Evolutionary conservation across 2,113 vertebrate species (phyloP).

Genomic region (Ptilorrhoa leucosticta): DNA sequence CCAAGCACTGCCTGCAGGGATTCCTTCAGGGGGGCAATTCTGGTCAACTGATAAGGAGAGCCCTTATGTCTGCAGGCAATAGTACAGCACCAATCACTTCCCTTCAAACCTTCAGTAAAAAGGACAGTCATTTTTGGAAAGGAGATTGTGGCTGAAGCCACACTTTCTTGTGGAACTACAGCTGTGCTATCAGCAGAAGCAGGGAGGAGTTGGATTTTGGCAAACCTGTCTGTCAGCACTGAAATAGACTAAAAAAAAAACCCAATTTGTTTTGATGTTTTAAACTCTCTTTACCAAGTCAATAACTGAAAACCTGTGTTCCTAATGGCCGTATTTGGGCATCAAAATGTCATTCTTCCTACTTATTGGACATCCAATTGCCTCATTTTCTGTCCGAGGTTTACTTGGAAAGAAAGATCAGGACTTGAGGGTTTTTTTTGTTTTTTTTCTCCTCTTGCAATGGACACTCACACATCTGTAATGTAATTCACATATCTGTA

Average conservation of each 20-base stretch:
- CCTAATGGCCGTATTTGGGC: not conserved
- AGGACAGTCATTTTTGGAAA: not conserved
- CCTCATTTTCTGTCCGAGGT: not conserved
- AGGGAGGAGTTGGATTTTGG: not conserved
- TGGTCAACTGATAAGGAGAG: not conserved
- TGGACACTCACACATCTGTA: not conserved
- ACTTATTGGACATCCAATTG: accelerated
- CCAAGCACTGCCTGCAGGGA: not conserved
- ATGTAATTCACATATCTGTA: not conserved
- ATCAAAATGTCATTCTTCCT: not conserved
- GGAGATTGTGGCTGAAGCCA: not conserved
- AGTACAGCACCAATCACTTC: not conserved
- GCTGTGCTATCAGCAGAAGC: not conserved
- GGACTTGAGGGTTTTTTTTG: not conserved
- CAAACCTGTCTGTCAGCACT: not conserved
- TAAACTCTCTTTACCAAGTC: not conserved
- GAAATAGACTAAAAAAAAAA: not conserved
- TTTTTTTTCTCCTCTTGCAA: not conserved
- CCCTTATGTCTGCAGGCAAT: not conserved
- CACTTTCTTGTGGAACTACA: not conserved
- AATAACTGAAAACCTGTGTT: not conserved
- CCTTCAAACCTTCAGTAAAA: not conserved
- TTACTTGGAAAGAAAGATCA: not conserved
- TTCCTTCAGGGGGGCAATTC: not conserved
- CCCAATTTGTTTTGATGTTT: not conserved